These are phyloP conservation scores for Pedetes capensis DNA, from an alignment of 2,113 vertebrate species.

Conservation along the genomic window DNA sequence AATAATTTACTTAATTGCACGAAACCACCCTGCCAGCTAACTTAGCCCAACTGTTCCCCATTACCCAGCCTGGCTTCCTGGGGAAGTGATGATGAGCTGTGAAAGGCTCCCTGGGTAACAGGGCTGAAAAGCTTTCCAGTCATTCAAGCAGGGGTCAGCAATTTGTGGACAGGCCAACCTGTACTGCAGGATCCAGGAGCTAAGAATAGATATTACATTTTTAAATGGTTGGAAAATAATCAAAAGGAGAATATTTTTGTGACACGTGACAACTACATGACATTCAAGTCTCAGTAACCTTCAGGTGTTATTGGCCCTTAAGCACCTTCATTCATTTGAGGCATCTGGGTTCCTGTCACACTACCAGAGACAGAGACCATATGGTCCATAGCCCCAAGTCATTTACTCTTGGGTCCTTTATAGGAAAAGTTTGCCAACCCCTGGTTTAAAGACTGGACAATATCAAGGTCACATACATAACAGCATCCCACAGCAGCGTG, in stretches of 20 bases:
- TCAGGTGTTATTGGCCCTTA: background rate
- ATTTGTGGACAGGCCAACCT: background rate
- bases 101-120: background rate
- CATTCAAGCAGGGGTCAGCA: background rate
- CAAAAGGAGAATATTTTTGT: conserved; percentile 24
- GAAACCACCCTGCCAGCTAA: conserved; percentile 62
- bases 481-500: background rate
- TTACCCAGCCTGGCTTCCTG: conserved; percentile 44
- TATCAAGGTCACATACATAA: background rate
- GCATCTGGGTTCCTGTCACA: background rate
- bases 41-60: conserved; percentile 65
- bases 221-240: background rate
- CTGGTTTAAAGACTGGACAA: background rate
- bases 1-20: conserved; percentile 74
- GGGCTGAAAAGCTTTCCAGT: background rate
- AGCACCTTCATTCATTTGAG: too few relatives aligned
- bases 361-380: background rate
- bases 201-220: background rate
- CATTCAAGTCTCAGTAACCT: background rate
- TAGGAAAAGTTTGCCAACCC: background rate
- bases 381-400: background rate
- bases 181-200: background rate
- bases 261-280: background rate
- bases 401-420: background rate
- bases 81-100: conserved; percentile 51